A percentile compares a stretch with the other conserved stretches of the same genome.
These are phyloP conservation scores for Pteromalus puparum DNA, from an alignment of 1,140 invertebrate species.

Conservation along the genomic window DNA sequence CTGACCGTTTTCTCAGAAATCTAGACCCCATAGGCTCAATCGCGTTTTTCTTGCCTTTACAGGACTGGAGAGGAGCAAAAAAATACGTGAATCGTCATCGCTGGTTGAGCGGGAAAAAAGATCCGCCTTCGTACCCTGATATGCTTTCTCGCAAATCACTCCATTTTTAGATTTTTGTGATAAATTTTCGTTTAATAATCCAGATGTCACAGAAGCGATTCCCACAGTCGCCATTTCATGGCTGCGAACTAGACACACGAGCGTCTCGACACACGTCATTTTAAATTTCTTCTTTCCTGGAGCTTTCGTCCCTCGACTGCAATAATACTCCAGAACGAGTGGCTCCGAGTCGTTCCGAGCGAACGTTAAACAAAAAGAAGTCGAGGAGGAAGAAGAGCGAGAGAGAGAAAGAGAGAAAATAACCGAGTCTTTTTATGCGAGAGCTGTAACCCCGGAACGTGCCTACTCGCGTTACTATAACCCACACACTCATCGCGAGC, in stretches of 20 bases:
- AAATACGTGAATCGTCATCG: no score
- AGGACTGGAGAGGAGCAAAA: no score
- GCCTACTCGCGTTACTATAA: constrained; percentile 11
- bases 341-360: background rate
- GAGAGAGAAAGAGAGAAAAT: background rate
- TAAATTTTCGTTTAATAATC: no score
- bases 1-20: no score
- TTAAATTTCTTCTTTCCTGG: constrained; percentile 24
- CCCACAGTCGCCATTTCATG: background rate
- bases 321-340: constrained; percentile 17
- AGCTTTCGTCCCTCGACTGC: background rate
- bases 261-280: constrained; percentile 20
- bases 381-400: background rate
- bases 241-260: background rate
- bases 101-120: no score
- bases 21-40: no score
- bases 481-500: background rate
- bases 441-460: constrained; percentile 29
- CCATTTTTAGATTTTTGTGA: no score
- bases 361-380: constrained; percentile 24
- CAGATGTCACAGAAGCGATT: background rate
- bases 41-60: no score
- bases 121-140: no score
- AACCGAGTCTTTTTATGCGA: constrained; percentile 36
- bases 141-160: no score